These are phyloP conservation scores for Drosophila carrolli DNA, from an alignment of 1,140 invertebrate genomes.

Conservation along the genomic window DNA sequence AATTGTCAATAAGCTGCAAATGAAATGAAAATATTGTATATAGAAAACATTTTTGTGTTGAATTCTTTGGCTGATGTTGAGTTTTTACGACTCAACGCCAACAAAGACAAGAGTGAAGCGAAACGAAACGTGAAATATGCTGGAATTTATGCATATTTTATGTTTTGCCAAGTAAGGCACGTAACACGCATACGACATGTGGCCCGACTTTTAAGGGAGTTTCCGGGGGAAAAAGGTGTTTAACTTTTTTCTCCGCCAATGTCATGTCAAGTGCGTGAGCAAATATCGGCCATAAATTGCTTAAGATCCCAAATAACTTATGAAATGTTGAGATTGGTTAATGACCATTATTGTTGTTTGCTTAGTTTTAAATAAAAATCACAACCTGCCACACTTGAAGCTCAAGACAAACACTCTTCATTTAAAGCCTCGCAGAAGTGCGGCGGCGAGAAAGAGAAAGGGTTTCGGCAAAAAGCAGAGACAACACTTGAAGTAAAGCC, in stretches of 20 bases:
- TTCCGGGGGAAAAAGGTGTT: constrained; percentile 15
- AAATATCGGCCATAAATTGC: constrained; percentile 73
- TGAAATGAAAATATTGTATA: constrained; percentile 84
- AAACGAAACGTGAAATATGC: constrained; percentile 55
- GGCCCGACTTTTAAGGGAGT: constrained; percentile 7
- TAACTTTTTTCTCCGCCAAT: constrained; percentile 9
- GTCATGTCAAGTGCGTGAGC: constrained; percentile 65
- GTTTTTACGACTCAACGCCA: constrained; percentile 59
- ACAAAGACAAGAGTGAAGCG: constrained; percentile 26
- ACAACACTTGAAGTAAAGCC: constrained; percentile 67
- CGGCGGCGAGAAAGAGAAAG: constrained; percentile 36
- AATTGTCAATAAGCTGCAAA: constrained; percentile 84
- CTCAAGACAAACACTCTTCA: constrained; percentile 75
- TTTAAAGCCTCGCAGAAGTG: constrained; percentile 40
- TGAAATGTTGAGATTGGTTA: constrained; percentile 42
- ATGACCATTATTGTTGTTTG: constrained; percentile 45
- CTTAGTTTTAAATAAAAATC: constrained; percentile 75
- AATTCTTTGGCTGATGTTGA: constrained; percentile 35
- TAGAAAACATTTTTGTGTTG: constrained; percentile 64
- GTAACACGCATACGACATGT: constrained; percentile 79
- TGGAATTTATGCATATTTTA: constrained; percentile 82
- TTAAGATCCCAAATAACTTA: constrained; percentile 41
- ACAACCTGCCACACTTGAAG: constrained; percentile 79
- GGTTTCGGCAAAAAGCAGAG: constrained; percentile 63
- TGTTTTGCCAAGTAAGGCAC: constrained; percentile 65